phyloP scores from a whole-genome alignment of 2,113 vertebrate genomes.

The Paracanthobrama guichenoti region DNA sequence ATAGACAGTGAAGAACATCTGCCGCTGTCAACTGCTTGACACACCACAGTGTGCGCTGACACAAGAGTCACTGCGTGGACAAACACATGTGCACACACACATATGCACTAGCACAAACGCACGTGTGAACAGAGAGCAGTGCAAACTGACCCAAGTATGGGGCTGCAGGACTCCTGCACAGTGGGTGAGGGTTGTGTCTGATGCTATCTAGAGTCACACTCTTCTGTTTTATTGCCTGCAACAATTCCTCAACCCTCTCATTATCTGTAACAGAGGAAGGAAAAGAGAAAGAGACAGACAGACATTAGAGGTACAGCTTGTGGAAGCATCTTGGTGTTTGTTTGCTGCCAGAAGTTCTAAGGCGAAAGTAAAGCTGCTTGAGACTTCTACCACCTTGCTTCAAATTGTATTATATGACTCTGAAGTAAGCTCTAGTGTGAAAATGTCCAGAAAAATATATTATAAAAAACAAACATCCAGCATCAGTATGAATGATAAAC shows the following conservation, averaged over 20 bases:
- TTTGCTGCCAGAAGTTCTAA: neutral
- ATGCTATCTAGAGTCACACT: constrained; percentile 80
- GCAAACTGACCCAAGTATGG: constrained; percentile 77
- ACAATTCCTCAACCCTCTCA: constrained; percentile 90
- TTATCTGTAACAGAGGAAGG: constrained; percentile 78
- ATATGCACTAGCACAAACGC: neutral
- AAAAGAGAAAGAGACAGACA: neutral
- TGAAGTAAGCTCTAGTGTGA: neutral
- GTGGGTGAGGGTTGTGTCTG: constrained; percentile 78
- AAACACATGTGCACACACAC: neutral
- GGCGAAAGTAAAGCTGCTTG: neutral
- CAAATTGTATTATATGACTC: neutral
- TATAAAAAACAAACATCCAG: neutral
- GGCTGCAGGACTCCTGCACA: constrained; percentile 81
- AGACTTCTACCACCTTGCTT: neutral
- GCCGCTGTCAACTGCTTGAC: constrained; percentile 35
- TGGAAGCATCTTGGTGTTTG: neutral
- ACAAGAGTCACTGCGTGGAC: neutral
- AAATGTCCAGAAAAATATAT: neutral
- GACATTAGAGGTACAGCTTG: neutral
- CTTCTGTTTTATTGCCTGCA: constrained; percentile 94
- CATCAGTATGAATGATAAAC: neutral
- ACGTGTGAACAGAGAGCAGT: neutral
- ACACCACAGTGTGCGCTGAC: neutral
- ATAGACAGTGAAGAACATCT: constrained; percentile 40